Percentiles rank a stretch among this genome's conserved stretches.
phyloP scores from a whole-genome alignment of 2,113 vertebrate species.

The Athene noctua region DNA sequence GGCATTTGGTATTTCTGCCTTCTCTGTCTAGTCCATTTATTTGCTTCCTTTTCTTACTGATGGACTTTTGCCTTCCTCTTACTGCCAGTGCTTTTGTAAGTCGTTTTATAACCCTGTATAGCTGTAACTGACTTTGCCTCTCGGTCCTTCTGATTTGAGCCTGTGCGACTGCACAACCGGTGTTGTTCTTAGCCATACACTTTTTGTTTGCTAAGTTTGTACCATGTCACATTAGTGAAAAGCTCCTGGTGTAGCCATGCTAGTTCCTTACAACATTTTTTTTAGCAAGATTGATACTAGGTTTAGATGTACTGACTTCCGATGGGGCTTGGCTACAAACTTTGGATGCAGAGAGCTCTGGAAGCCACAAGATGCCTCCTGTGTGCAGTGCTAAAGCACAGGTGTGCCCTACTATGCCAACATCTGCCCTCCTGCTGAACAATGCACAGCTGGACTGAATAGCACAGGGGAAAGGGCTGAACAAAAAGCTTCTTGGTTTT shows the following conservation, averaged over 20 bases:
- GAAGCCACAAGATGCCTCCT: neutral
- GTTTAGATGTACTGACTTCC: neutral
- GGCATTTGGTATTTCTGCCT: constrained; percentile 29
- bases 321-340: neutral
- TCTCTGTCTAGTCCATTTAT: neutral
- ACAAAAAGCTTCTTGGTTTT: neutral
- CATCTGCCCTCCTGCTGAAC: fast-evolving
- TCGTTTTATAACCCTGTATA: neutral
- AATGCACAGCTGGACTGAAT: neutral
- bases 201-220: neutral
- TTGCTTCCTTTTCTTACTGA: neutral
- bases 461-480: neutral
- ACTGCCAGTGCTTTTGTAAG: neutral
- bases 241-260: neutral
- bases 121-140: neutral
- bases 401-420: neutral
- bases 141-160: neutral
- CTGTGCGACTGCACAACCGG: neutral
- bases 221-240: neutral
- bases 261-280: neutral
- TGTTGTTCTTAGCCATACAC: neutral
- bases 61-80: neutral
- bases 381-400: neutral
- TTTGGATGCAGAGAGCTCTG: neutral
- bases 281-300: neutral